Percentiles rank a stretch among this genome's conserved stretches.
Evolutionary conservation across 1,140 invertebrate species (phyloP).

Genomic region (Brachionus paranguensis): DNA sequence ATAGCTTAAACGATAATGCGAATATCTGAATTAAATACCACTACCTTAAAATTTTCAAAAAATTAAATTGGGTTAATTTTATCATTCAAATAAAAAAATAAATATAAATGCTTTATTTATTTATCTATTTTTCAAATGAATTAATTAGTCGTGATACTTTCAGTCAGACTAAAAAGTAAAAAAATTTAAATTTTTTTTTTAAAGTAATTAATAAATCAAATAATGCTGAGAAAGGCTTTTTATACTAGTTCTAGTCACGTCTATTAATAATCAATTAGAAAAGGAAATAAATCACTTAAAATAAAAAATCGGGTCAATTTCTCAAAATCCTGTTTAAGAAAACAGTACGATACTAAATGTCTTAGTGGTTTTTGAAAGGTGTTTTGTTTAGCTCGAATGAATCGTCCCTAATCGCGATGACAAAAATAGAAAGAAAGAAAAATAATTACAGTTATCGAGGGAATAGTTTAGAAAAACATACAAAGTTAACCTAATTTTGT

Average conservation of each 20-base stretch:
- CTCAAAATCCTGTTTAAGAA: slow-evolving; percentile 6
- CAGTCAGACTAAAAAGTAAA: not conserved
- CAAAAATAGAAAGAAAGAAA: not conserved
- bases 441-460: not conserved
- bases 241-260: not conserved
- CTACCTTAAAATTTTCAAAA: not conserved
- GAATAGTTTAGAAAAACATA: not conserved
- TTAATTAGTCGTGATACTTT: not conserved
- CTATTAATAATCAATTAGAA: slow-evolving; percentile 8
- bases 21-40: slow-evolving; percentile 20
- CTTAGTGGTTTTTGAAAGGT: not conserved
- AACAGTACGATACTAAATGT: not conserved
- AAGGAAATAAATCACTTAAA: slow-evolving; percentile 1
- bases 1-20: not conserved
- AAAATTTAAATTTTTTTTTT: not conserved
- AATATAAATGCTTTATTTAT: not conserved
- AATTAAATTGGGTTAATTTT: slow-evolving; percentile 26
- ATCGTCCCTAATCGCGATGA: not conserved
- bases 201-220: not conserved
- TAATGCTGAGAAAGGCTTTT: not conserved
- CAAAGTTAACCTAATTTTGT: not conserved
- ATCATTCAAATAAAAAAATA: slow-evolving; percentile 20
- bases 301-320: not conserved
- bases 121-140: slow-evolving; percentile 8
- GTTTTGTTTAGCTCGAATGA: not conserved